Base-by-base conservation (phyloP, 2,888 invertebrate species). In the Drosophila pseudotakahashii region DNA sequence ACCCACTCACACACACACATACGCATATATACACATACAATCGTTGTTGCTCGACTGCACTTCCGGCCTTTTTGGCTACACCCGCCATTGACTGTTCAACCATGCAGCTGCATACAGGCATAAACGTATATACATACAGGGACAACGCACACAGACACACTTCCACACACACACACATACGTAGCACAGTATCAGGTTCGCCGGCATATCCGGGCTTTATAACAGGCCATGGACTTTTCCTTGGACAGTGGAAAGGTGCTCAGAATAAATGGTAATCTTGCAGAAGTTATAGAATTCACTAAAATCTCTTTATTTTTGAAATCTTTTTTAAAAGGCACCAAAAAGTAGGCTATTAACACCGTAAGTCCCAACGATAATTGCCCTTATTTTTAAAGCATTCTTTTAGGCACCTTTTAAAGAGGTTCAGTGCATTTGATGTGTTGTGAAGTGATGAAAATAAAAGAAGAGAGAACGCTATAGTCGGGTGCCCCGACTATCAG, bases 31-130 rank as follows among this genome's bases (percentile, higher is more conserved):
- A 57, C 39, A 39, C 23, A 53, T 10, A 72, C 73, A 73, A 53
- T 64, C 45, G 78, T 75, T 78, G 84, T 78, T 87, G 78, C 81
- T 86, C 78, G 84, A 69, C 76, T 82, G 84, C 84, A 82, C 81
- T 81, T 82, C 81, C 88, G 87, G 81, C 50, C 81, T 80, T 77
- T 76, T 44, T 62, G 75, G 63, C 76, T 71, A 66, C 80, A 62
- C 60, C 60, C 75, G 70, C 72, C 85, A 84, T 79, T 84, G 81
- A 77, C 85, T 82, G 85, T 81, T 81, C 81, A 87, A 73, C 77
- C 79, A 71, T 78, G 76, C 76, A 73, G 71, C 55, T 68, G 60
- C 70, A 74, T 60, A 59, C 50, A 57, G n/a, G 67, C 55, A 58
- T 34, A 53, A 34, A 55, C 37, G 47, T 36, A 41, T 13, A 36